Conservation (phyloP, 2,888 invertebrate genomes). For the Habroteleia sp. region DNA sequence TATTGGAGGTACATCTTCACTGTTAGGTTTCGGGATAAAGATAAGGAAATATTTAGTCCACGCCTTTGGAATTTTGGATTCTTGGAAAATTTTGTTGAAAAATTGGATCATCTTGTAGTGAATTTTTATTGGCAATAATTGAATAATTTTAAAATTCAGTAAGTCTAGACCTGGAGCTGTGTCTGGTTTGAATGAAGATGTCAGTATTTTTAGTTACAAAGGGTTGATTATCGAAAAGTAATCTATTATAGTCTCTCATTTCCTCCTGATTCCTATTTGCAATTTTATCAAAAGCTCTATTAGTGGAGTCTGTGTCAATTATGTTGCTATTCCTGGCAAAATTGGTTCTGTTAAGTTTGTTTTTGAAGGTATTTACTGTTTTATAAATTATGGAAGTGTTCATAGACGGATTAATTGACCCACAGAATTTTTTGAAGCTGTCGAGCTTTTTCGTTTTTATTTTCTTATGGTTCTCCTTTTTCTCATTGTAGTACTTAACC, state of each 20-base stretch:
- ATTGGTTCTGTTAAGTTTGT: neutral
- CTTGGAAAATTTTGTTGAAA: too few species aligned
- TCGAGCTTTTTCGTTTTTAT: too few species aligned
- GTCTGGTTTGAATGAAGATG: neutral
- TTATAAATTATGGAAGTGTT: too few species aligned
- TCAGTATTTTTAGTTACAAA: neutral
- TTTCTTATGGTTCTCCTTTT: too few species aligned
- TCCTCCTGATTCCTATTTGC: neutral
- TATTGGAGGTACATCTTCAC: neutral
- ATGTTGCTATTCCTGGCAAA: too few species aligned
- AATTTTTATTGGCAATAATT: neutral
- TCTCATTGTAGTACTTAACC: too few species aligned
- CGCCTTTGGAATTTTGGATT: neutral
- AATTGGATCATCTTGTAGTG: too few species aligned
- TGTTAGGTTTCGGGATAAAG: neutral
- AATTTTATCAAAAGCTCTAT: neutral
- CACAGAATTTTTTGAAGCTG: too few species aligned
- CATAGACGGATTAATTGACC: too few species aligned
- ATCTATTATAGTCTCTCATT: too few species aligned
- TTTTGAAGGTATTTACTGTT: neutral
- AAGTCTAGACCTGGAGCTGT: constrained; percentile 1
- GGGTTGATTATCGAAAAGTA: constrained; percentile 1
- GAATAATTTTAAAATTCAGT: neutral
- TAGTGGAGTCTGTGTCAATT: too few species aligned
- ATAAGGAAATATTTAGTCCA: neutral